A percentile compares a stretch with the other conserved stretches of the same genome.
phyloP scores from a whole-genome alignment of 2,888 invertebrate species.

The Andricus curvator region DNA sequence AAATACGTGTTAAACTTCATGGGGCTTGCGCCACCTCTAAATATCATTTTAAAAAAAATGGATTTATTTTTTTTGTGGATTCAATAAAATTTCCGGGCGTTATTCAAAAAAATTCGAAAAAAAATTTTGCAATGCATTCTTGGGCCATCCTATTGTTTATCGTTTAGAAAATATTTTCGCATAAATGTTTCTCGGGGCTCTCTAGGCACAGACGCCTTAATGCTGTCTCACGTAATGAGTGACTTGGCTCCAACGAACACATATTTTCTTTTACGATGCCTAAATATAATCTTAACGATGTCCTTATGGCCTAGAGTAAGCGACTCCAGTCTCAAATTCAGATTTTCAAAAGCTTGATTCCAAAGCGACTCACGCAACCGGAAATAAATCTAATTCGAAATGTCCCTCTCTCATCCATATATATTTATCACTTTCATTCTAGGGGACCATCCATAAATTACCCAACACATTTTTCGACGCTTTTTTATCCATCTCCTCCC shows the following conservation, averaged over 20 bases:
- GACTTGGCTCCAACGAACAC: conserved; percentile 76
- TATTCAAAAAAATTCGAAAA: no score
- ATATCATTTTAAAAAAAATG: no score
- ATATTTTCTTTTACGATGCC: conserved; percentile 77
- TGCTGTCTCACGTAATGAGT: conserved; percentile 76
- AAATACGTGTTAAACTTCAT: no score
- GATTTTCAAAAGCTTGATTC: conserved; percentile 55
- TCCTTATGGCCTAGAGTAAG: conserved; percentile 69
- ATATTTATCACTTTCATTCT: background rate
- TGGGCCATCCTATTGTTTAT: background rate
- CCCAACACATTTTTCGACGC: no score
- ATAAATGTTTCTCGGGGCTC: conserved; percentile 50
- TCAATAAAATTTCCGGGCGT: no score
- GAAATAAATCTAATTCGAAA: conserved; percentile 47
- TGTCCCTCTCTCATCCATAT: conserved; percentile 39
- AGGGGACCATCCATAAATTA: no score
- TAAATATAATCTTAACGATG: conserved; percentile 77
- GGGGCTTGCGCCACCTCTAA: no score
- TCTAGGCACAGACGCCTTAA: conserved; percentile 66
- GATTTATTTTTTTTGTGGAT: no score
- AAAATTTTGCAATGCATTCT: no score
- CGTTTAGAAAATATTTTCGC: conserved; percentile 22
- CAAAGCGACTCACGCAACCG: conserved; percentile 2
- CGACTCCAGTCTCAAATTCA: conserved; percentile 58
- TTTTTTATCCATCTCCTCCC: no score